A percentile compares a stretch with the other conserved stretches of the same genome.
Evolutionary conservation across 2,888 invertebrate species (phyloP).

Genomic region (Drosophila cognata): DNA sequence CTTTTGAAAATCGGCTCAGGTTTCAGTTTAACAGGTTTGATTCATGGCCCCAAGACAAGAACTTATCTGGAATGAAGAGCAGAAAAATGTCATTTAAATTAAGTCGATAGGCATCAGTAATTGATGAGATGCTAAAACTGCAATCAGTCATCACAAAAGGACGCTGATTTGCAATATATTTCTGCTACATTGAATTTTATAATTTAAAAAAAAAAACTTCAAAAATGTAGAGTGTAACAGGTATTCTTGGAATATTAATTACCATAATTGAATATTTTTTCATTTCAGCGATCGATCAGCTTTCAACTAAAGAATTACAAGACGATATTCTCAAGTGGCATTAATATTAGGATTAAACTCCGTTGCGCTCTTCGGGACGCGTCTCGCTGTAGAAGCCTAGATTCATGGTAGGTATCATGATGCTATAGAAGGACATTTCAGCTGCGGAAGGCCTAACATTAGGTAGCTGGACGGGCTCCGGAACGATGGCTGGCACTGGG

Average conservation of each 20-base stretch:
- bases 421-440: slow-evolving; percentile 80
- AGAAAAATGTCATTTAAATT: too few relatives aligned
- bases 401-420: slow-evolving; percentile 83
- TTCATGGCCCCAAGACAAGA: background rate
- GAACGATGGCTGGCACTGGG: slow-evolving; percentile 11
- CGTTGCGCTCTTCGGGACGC: slow-evolving; percentile 80
- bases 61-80: background rate
- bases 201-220: background rate
- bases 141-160: too few relatives aligned
- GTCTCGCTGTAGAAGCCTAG: slow-evolving; percentile 84
- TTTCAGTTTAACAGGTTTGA: background rate
- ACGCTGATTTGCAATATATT: too few relatives aligned
- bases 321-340: background rate
- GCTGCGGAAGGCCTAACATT: slow-evolving; percentile 65
- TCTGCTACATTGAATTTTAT: too few relatives aligned
- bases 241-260: background rate
- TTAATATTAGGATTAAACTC: slow-evolving; percentile 11
- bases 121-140: too few relatives aligned
- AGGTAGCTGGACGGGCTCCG: slow-evolving; percentile 36
- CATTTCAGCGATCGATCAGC: background rate
- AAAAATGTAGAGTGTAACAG: background rate
- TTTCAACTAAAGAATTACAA: background rate
- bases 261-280: background rate
- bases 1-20: background rate
- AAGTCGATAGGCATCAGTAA: too few relatives aligned